Base-by-base conservation (phyloP, 2,113 vertebrate genomes). In the Apistogramma diplotaenia region DNA sequence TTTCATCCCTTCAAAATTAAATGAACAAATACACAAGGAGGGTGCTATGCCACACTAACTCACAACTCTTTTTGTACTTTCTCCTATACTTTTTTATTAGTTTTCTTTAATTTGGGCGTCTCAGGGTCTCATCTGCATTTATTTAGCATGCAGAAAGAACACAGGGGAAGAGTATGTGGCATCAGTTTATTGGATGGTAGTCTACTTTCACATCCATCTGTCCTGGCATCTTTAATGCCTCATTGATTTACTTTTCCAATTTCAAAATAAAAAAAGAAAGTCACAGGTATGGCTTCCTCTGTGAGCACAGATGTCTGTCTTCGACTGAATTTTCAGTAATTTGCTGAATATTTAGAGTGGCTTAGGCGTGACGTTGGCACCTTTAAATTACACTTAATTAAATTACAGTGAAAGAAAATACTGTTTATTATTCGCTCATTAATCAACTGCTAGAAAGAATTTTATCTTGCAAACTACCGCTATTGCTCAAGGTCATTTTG, bases 1-100 rank as follows among this genome's bases (percentile, higher is more conserved):
- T 93, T 93, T 93, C 90, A 91, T 94, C 91, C 92, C 85, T 88
- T 93, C 90, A 91, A 93, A 94, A 94, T 94, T 93, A 94, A 93
- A 94, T 88, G 93, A 93, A 82, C 91, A 93, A 94, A 94, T 81
- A 93, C 90, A 86, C 84, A 84, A 82, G 83, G 49, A 78, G 78
- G 62, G 78, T 75, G 62, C 83, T 29, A 78, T 85, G 87, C 87
- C 88, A 88, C 83, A 79, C 80, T 87, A 81, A 8, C 84, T 81
- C 88, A 85, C 65, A 86, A 89, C 90, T 89, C 88, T 58, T 74
- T 79, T 75, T 43, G 8, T 84, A 87, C 90, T 90, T 90, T 88
- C 65, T 60, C 29, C 46, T 58, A 55, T 79, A 87, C 81, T 92
- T 91, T 84, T 85, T 88, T 83, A 89, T 90, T 88, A 86, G 82